phyloP scores from a whole-genome alignment of 2,888 invertebrate genomes.

The Phytoseiulus persimilis region DNA sequence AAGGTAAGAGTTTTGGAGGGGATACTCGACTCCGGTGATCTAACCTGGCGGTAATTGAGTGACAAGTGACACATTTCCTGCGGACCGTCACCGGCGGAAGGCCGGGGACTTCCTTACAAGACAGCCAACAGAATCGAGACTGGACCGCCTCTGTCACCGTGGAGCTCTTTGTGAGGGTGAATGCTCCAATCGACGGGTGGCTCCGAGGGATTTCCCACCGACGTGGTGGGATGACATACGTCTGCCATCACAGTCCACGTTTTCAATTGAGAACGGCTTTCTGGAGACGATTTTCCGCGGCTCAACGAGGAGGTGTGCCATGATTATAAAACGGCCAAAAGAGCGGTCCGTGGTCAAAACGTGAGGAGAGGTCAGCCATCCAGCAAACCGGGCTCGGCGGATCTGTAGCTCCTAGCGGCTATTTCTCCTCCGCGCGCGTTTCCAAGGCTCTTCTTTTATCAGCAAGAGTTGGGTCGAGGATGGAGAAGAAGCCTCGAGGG shows the following conservation, averaged over 20 bases:
- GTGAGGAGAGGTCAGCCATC: neutral
- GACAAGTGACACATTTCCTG: constrained; percentile 5
- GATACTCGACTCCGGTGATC: neutral
- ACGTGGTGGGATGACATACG: neutral
- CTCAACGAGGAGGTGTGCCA: neutral
- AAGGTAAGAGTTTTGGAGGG: neutral
- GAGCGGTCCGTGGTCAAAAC: neutral
- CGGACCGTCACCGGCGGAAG: neutral
- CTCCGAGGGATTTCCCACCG: neutral
- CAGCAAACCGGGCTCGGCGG: neutral
- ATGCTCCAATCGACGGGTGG: neutral
- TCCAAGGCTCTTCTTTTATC: neutral
- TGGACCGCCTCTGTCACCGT: neutral
- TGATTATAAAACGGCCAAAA: neutral
- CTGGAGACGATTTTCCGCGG: neutral
- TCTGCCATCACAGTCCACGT: too few species aligned
- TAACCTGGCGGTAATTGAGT: neutral
- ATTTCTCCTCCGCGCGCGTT: neutral
- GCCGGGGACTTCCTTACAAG: neutral
- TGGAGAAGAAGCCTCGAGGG: neutral
- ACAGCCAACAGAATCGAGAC: neutral
- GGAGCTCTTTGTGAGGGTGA: neutral
- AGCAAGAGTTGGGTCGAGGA: neutral
- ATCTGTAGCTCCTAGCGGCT: neutral
- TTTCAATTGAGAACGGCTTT: too few species aligned